A percentile compares a stretch with the other conserved stretches of the same genome.
Evolutionary conservation across 2,888 invertebrate species (phyloP).

Genomic region (Anthophora plumipes): DNA sequence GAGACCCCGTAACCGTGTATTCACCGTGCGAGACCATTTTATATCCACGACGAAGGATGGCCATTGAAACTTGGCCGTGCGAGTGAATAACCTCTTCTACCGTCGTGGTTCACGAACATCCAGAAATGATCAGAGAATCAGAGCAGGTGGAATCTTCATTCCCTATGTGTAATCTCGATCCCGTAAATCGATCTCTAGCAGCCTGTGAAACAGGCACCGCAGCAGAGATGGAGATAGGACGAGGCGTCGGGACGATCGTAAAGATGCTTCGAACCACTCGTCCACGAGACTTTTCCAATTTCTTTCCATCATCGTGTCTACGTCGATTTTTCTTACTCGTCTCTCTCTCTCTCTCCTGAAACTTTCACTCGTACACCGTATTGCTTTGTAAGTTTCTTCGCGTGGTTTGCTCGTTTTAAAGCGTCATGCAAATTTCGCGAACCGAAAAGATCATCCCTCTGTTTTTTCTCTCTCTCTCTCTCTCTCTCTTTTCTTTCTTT

Average conservation of each 20-base stretch:
- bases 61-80: conserved; percentile 6
- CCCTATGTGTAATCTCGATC: conserved; percentile 32
- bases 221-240: not conserved
- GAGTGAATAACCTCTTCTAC: conserved; percentile 9
- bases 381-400: too few relatives aligned
- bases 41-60: conserved; percentile 21
- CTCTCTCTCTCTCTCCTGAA: not conserved
- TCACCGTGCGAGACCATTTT: conserved; percentile 4
- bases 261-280: conserved; percentile 22
- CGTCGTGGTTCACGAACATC: not conserved
- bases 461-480: not conserved
- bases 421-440: not conserved
- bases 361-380: too few relatives aligned
- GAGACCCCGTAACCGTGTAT: conserved; percentile 8
- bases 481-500: too few relatives aligned
- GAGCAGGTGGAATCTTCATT: conserved; percentile 28
- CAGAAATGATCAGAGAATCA: conserved; percentile 43
- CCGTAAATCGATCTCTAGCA: conserved; percentile 20
- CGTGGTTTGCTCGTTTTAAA: not conserved
- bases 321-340: not conserved
- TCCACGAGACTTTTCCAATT: conserved; percentile 56
- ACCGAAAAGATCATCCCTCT: not conserved
- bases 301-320: conserved; percentile 33
- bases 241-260: conserved; percentile 27
- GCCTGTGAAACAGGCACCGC: too few relatives aligned